Conservation (phyloP, 2,888 invertebrate genomes). For the Nysson spinosus region DNA sequence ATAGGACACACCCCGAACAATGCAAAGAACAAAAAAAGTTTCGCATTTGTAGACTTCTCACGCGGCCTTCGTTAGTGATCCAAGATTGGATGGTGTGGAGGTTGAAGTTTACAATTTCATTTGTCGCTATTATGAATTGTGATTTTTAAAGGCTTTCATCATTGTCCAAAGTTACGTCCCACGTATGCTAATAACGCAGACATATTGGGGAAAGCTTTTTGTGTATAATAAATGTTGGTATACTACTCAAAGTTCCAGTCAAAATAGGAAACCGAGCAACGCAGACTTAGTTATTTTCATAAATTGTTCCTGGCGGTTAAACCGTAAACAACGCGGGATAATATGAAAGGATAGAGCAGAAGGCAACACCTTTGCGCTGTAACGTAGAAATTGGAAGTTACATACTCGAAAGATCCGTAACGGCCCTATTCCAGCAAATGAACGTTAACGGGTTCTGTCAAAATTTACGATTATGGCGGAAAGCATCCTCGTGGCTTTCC, state of each 20-base stretch:
- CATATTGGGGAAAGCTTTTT: too few species aligned
- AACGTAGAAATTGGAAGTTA: neutral
- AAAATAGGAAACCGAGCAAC: too few species aligned
- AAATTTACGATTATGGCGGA: slow-evolving; percentile 46
- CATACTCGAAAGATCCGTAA: slow-evolving; percentile 5
- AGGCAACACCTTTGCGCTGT: neutral
- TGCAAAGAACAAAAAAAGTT: slow-evolving; percentile 32
- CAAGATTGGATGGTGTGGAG: slow-evolving; percentile 30
- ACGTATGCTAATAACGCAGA: too few species aligned
- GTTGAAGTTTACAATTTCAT: too few species aligned
- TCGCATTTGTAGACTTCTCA: neutral
- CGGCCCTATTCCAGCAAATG: neutral
- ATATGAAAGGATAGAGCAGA: neutral
- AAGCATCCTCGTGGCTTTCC: slow-evolving; percentile 28
- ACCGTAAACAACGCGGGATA: neutral
- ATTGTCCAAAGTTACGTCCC: too few species aligned
- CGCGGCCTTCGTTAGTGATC: slow-evolving; percentile 24
- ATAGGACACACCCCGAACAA: slow-evolving; percentile 65
- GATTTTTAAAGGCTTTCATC: too few species aligned
- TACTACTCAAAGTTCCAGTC: too few species aligned
- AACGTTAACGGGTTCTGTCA: slow-evolving; percentile 31
- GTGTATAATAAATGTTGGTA: too few species aligned
- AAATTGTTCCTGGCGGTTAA: too few species aligned
- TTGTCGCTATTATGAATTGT: too few species aligned
- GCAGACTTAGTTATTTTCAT: too few species aligned